Base-by-base conservation (phyloP, 2,888 invertebrate species). In the Anaspis maculata region DNA sequence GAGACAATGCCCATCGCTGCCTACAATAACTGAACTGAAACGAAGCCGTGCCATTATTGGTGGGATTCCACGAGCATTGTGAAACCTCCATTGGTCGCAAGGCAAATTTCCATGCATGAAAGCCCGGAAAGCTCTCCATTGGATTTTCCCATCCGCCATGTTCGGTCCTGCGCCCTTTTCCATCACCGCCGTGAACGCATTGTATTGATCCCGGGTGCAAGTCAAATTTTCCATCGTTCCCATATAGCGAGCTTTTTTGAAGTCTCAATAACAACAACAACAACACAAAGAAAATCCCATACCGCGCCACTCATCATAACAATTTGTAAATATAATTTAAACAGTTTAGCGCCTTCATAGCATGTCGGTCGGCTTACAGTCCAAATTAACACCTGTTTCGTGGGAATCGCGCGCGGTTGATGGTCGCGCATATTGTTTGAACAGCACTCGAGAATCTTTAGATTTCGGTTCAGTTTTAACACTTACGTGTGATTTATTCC, bases 401-500 rank as follows among this genome's bases (percentile, higher is more conserved):
- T 56, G 54, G 54, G 56, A 56, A 54, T 42, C 37, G 30, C 19
- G 28, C 33, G 19, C 15, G 32, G 39, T 41, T 42, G 16, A 29
- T 16, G 10, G 24, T 30, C 16, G 15, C 14, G 19, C 27, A 25
- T 10, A 34, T 49, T 55, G 48, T 57, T 54, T 51, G 45, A 48
- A 50, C 41, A 47, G 36, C 39, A 41, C 33, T 35, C 27, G 31
- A 46, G 46, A 45, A 37, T 49, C 45, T 46, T 50, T 46, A 38
- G 48, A 52, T 50, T 54, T 51, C 42, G 47, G 47, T 42, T 51
- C 42, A 50, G 45, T 57, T 56, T 58, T 58, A 57, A 57, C 58
- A 57, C 54, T 35, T 50, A 48, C 23, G 53, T 58, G 58, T 52
- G 58, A 58, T 51, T 52, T 52, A 52, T 53, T 52, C 45, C 46